A percentile compares a stretch with the other conserved stretches of the same genome.
phyloP scores from a whole-genome alignment of 2,797 vertebrate genomes.

The Rhinogobio ventralis region DNA sequence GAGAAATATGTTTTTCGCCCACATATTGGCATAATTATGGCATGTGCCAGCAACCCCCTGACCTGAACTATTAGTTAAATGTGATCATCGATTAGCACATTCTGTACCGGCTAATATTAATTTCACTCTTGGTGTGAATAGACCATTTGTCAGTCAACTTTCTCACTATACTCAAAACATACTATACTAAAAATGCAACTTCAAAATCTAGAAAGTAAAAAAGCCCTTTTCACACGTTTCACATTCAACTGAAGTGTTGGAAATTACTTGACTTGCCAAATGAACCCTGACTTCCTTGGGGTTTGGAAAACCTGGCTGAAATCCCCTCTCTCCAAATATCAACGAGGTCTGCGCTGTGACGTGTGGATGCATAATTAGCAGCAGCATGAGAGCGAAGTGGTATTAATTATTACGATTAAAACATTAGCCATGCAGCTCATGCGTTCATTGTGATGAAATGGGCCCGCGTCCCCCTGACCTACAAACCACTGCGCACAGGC shows the following conservation, averaged over 20 bases:
- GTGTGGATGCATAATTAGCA: constrained; percentile 62
- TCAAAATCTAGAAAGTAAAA: constrained; percentile 16
- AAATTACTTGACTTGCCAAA: constrained; percentile 50
- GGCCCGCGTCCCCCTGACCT: constrained; percentile 61
- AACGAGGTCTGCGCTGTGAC: constrained; percentile 35
- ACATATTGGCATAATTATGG: not conserved
- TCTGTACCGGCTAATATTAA: not conserved
- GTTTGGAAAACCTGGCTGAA: constrained; percentile 50
- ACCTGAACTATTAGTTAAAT: not conserved
- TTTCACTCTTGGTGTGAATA: not conserved
- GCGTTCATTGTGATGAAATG: constrained; percentile 51
- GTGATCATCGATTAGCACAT: not conserved
- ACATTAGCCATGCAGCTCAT: constrained; percentile 63
- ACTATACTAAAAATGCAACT: not conserved
- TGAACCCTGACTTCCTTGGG: constrained; percentile 56
- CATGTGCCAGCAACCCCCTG: not conserved
- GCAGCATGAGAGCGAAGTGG: constrained; percentile 55
- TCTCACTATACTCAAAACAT: not conserved
- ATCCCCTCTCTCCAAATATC: constrained; percentile 34
- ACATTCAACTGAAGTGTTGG: constrained; percentile 9
- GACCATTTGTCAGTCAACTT: not conserved
- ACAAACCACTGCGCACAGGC: constrained; percentile 62
- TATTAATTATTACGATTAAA: constrained; percentile 69
- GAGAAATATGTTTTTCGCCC: not conserved
- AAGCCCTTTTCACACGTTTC: not conserved